phyloP scores from a whole-genome alignment of 1,140 invertebrate species.

The Centruroides vittatus region DNA sequence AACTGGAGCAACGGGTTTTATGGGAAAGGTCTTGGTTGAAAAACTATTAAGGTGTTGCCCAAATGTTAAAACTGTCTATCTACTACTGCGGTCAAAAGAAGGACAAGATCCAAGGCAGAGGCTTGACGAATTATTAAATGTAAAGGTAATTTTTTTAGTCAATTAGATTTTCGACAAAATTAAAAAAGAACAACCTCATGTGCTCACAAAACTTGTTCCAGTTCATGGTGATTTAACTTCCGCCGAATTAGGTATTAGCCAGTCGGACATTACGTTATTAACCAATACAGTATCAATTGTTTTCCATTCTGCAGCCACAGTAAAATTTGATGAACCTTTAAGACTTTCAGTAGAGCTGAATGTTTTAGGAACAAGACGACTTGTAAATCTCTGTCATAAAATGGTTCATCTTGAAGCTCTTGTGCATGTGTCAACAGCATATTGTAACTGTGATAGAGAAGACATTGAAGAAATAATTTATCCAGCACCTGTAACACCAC shows the following conservation, averaged over 20 bases:
- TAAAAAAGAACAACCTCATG: conserved; percentile 53
- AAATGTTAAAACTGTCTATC: conserved; percentile 49
- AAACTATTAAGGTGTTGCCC: conserved; percentile 61
- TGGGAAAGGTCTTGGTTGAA: conserved; percentile 65
- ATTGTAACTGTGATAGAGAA: conserved; percentile 56
- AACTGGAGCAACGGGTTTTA: conserved; percentile 50
- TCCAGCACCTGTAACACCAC: conserved; percentile 14
- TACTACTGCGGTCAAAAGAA: conserved; percentile 61
- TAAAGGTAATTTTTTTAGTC: conserved; percentile 18
- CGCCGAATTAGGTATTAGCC: conserved; percentile 69
- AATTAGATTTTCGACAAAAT: conserved; percentile 75
- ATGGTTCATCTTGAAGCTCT: conserved; percentile 36
- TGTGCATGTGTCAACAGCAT: conserved; percentile 67
- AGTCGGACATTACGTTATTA: conserved; percentile 53
- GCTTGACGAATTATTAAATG: conserved; percentile 19
- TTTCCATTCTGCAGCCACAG: conserved; percentile 96
- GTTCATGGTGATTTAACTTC: conserved; percentile 75
- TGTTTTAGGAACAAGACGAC: conserved; percentile 21
- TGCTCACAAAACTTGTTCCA: conserved; percentile 35
- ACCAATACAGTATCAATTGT: conserved; percentile 70
- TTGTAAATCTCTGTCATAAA: conserved; percentile 39
- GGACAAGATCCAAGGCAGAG: conserved; percentile 36
- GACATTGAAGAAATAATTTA: conserved; percentile 52
- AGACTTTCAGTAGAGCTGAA: conserved; percentile 26
- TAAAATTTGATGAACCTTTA: conserved; percentile 94